These are phyloP conservation scores for Procavia capensis DNA, from an alignment of 2,113 vertebrate genomes.

Conservation along the genomic window DNA sequence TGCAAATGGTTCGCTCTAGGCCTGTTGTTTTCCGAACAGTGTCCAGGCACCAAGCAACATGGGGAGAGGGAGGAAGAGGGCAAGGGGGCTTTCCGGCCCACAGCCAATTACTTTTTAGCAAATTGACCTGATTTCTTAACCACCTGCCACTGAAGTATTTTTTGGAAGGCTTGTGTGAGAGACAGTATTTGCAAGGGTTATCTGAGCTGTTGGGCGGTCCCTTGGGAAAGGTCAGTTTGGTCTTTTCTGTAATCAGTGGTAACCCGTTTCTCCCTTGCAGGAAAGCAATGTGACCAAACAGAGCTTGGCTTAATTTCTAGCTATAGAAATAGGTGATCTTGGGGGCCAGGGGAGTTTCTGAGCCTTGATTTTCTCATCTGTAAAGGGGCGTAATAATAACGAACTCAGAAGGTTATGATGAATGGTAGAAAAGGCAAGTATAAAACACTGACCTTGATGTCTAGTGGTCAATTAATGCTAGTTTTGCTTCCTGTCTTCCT, in stretches of 20 bases:
- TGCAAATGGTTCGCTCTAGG: too few species aligned
- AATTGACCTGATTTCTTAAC: neutral
- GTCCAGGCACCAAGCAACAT: too few species aligned
- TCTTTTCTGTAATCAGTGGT: neutral
- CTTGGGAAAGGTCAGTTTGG: neutral
- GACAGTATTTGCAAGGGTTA: neutral
- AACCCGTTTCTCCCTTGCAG: neutral
- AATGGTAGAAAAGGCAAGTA: neutral
- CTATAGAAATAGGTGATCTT: neutral
- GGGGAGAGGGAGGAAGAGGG: too few species aligned
- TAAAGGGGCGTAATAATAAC: neutral
- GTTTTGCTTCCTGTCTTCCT: neutral
- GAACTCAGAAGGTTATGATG: neutral
- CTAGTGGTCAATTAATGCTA: neutral
- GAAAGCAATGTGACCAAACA: neutral
- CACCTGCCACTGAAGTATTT: neutral
- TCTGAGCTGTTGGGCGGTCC: neutral
- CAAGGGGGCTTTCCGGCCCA: too few species aligned
- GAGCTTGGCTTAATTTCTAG: neutral
- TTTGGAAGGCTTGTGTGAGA: neutral
- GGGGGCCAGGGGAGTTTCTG: neutral
- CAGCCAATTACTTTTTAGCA: neutral
- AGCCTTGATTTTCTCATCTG: neutral
- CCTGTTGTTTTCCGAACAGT: too few species aligned
- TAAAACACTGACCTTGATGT: neutral